Evolutionary conservation across 2,797 vertebrate species (phyloP).

Genomic region (Danio albolineatus): DNA sequence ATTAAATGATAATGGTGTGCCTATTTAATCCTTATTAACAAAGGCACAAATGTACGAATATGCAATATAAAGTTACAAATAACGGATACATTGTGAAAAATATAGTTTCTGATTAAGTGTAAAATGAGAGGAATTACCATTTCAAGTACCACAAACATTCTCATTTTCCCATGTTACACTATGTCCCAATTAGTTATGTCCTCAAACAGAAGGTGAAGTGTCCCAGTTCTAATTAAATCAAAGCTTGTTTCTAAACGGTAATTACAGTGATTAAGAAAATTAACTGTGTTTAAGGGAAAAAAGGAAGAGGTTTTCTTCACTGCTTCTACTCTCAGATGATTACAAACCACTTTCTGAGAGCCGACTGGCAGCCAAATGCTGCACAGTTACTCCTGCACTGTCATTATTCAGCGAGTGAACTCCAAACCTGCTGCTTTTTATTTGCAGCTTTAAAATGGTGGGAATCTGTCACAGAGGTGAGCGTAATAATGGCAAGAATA

Average conservation of each 20-base stretch:
- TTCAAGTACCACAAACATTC: background rate
- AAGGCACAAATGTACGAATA: background rate
- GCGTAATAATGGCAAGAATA: background rate
- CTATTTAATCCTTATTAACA: background rate
- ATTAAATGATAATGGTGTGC: too few relatives aligned
- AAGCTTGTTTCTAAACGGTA: constrained; percentile 32
- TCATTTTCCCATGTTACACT: too few relatives aligned
- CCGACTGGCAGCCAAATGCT: constrained; percentile 33
- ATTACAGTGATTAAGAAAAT: constrained; percentile 41
- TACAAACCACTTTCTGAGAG: constrained; percentile 25
- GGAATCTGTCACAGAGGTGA: constrained; percentile 10
- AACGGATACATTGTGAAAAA: background rate
- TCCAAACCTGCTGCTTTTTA: constrained; percentile 2
- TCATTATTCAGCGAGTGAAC: constrained; percentile 12
- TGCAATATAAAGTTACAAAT: background rate
- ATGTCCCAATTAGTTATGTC: background rate
- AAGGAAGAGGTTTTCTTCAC: constrained; percentile 15
- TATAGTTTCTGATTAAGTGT: background rate
- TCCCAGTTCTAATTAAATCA: constrained; percentile 39
- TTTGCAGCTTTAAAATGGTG: background rate
- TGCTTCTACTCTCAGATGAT: constrained; percentile 11
- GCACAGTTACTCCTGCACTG: constrained; percentile 12
- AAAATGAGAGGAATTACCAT: background rate
- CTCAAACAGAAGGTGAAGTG: constrained; percentile 31
- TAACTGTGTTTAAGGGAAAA: constrained; percentile 15